Conservation (phyloP, 2,888 invertebrate genomes). For the Ophioninae sp. region DNA sequence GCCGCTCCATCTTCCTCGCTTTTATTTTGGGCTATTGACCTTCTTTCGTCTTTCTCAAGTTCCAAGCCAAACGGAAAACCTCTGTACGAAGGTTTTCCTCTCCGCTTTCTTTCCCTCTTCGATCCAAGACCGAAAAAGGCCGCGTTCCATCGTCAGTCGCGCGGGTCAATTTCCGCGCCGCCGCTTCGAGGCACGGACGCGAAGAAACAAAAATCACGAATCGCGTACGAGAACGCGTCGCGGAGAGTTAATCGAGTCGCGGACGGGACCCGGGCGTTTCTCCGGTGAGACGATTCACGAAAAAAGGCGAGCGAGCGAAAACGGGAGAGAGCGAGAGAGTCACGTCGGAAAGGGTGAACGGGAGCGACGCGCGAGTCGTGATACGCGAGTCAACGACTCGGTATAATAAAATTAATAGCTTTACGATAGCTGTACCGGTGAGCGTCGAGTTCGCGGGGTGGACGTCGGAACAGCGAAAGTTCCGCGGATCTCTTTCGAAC, state of each 20-base stretch:
- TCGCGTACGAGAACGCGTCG: slow-evolving; percentile 28
- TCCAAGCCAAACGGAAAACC: not conserved
- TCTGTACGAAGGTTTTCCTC: not conserved
- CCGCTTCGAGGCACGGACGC: not conserved
- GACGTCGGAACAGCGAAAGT: slow-evolving; percentile 51
- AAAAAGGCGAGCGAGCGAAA: slow-evolving; percentile 51
- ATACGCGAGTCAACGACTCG: slow-evolving; percentile 80
- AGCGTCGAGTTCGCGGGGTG: slow-evolving; percentile 52
- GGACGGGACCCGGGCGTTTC: slow-evolving; percentile 65
- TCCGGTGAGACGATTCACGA: slow-evolving; percentile 76
- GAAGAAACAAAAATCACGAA: slow-evolving; percentile 43
- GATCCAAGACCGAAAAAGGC: not conserved
- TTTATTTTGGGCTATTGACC: not conserved
- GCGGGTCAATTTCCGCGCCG: not conserved
- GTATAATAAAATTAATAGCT: slow-evolving; percentile 81
- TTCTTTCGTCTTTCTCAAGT: not conserved
- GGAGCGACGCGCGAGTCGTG: slow-evolving; percentile 80
- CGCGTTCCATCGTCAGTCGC: not conserved
- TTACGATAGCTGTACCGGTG: slow-evolving; percentile 77
- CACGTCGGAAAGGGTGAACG: slow-evolving; percentile 65
- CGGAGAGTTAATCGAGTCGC: slow-evolving; percentile 24
- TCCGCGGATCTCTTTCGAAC: slow-evolving; percentile 38
- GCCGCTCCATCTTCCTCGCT: not conserved
- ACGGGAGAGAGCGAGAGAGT: slow-evolving; percentile 66
- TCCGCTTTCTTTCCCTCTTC: not conserved